Evolutionary conservation across 2,888 invertebrate genomes (phyloP).

Genomic region (Nemurella pictetii): DNA sequence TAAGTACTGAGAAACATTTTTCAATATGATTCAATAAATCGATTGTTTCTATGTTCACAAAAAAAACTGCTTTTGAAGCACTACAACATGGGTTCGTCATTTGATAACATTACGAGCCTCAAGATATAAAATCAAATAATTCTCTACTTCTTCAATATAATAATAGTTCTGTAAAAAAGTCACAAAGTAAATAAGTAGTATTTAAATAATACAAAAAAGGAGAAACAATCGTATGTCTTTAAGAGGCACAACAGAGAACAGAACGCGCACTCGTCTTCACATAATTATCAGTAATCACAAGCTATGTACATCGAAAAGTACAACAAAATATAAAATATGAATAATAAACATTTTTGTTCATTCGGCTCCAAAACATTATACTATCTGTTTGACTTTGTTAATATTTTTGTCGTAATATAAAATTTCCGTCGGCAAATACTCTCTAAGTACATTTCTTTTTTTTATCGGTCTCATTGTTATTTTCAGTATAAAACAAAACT

Average conservation of each 20-base stretch:
- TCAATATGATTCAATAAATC: not conserved
- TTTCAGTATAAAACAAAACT: slow-evolving; percentile 29
- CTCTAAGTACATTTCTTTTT: slow-evolving; percentile 26
- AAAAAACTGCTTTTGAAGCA: not conserved
- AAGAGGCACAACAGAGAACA: not conserved
- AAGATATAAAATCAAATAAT: not conserved
- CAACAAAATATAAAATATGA: slow-evolving; percentile 31
- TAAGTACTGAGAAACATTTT: not conserved
- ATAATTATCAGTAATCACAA: slow-evolving; percentile 25
- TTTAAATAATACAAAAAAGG: not conserved
- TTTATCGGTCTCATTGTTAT: not conserved
- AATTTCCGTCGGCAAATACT: slow-evolving; percentile 20
- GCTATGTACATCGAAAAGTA: slow-evolving; percentile 27
- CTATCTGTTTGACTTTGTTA: not conserved
- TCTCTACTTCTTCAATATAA: not conserved
- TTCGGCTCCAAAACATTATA: not conserved
- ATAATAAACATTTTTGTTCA: slow-evolving; percentile 25
- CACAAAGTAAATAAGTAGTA: not conserved
- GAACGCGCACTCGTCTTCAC: slow-evolving; percentile 18
- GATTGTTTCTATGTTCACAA: not conserved
- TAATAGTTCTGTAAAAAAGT: not conserved
- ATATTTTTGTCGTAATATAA: not conserved
- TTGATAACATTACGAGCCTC: not conserved
- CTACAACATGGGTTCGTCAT: too few relatives aligned
- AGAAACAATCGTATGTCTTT: not conserved